A percentile compares a stretch with the other conserved stretches of the same genome.
Conservation (phyloP, 2,113 vertebrate genomes). For the Prolemur simus region DNA sequence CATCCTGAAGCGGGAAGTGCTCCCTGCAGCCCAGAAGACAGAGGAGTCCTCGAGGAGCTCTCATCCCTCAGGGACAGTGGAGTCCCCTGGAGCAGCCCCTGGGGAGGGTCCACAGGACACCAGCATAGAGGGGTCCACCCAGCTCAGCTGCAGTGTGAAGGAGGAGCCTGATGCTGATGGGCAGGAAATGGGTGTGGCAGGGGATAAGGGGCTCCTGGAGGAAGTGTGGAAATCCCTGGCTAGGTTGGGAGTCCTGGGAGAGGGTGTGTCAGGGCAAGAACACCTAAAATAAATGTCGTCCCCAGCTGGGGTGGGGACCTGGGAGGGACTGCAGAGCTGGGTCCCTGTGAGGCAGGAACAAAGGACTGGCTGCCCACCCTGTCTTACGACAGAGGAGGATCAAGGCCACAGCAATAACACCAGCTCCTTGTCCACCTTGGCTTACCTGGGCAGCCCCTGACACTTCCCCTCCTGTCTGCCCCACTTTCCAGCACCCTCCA, state of each 20-base stretch:
- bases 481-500: conserved; percentile 27
- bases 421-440: not conserved
- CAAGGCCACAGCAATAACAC: not conserved
- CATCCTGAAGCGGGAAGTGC: conserved; percentile 44
- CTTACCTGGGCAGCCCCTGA: not conserved
- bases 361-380: no score
- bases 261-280: no score
- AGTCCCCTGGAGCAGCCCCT: not conserved
- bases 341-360: not conserved
- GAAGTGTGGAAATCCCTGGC: not conserved
- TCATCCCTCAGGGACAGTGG: not conserved
- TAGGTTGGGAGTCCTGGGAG: not conserved
- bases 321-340: not conserved
- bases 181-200: conserved; percentile 45
- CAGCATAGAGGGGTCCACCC: not conserved
- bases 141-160: conserved; percentile 59
- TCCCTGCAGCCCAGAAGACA: not conserved
- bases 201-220: no score
- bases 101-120: not conserved
- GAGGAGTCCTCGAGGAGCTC: not conserved
- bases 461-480: not conserved
- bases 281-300: not conserved
- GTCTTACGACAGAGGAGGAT: not conserved
- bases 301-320: not conserved
- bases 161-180: conserved; percentile 14